These are phyloP conservation scores for Engraulis encrasicolus DNA, from an alignment of 2,113 vertebrate species.

Conservation along the genomic window DNA sequence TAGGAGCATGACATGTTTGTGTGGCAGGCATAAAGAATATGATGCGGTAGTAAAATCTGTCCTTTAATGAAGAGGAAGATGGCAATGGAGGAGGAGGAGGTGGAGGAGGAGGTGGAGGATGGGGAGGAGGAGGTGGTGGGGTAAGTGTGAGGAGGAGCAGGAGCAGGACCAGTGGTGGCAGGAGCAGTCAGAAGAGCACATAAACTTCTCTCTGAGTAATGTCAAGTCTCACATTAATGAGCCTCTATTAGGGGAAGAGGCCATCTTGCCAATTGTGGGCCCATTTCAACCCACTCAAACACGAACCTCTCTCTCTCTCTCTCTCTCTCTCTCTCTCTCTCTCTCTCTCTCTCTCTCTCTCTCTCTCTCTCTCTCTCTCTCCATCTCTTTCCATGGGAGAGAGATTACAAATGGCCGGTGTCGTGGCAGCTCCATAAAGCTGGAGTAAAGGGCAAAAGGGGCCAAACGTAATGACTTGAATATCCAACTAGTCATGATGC, in stretches of 20 bases:
- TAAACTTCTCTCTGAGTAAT: conserved; percentile 62
- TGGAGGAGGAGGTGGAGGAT: not conserved
- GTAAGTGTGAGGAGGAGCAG: conserved; percentile 58
- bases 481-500: conserved; percentile 19
- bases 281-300: not conserved
- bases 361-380: too few relatives aligned
- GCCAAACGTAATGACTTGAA: conserved; percentile 37
- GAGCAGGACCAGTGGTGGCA: too few relatives aligned
- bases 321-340: too few relatives aligned
- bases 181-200: conserved; percentile 50
- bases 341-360: too few relatives aligned
- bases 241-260: conserved; percentile 58
- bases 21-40: conserved; percentile 91
- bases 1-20: conserved; percentile 88
- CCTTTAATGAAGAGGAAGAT: conserved; percentile 86
- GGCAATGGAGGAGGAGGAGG: conserved; percentile 71
- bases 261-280: conserved; percentile 16
- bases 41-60: conserved; percentile 91
- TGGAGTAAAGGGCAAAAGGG: not conserved
- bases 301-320: too few relatives aligned
- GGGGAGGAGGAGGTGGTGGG: not conserved
- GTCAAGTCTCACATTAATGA: conserved; percentile 62
- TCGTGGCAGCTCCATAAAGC: not conserved
- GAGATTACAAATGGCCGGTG: not conserved
- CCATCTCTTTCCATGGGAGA: not conserved